These are phyloP conservation scores for Lobophora halterata DNA, from an alignment of 2,888 invertebrate species.

Conservation along the genomic window DNA sequence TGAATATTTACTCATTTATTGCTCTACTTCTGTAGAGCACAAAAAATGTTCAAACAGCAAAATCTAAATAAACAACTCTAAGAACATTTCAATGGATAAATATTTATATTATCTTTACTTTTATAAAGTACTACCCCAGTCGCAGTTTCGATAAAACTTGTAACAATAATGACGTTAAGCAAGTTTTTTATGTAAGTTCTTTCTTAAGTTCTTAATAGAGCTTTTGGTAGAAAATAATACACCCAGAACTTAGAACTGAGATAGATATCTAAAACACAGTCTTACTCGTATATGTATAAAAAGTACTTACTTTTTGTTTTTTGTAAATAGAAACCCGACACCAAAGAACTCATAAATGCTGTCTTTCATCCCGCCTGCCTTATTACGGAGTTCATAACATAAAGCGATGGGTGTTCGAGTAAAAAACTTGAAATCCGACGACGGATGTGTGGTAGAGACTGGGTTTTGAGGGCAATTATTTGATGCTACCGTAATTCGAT, in stretches of 20 bases:
- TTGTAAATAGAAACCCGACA: slow-evolving; percentile 59
- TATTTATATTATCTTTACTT: slow-evolving; percentile 56
- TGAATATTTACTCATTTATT: slow-evolving; percentile 23
- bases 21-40: slow-evolving; percentile 11
- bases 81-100: slow-evolving; percentile 41
- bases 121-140: no score
- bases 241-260: no score
- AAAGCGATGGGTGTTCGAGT: slow-evolving; percentile 44
- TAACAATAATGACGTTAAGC: no score
- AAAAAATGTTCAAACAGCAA: slow-evolving; percentile 2
- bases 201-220: no score
- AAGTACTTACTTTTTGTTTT: slow-evolving; percentile 48
- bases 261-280: no score
- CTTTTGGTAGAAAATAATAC: no score
- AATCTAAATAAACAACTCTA: slow-evolving; percentile 6
- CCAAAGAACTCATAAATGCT: slow-evolving; percentile 58
- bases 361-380: slow-evolving; percentile 69
- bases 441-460: slow-evolving; percentile 50
- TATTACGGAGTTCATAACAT: slow-evolving; percentile 50
- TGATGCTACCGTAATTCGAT: slow-evolving; percentile 66
- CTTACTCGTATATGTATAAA: no score
- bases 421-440: slow-evolving; percentile 44
- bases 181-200: no score
- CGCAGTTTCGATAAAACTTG: no score
- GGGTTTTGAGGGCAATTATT: slow-evolving; percentile 44